phyloP scores from a whole-genome alignment of 2,797 vertebrate genomes.

The Gastrophryne carolinensis region DNA sequence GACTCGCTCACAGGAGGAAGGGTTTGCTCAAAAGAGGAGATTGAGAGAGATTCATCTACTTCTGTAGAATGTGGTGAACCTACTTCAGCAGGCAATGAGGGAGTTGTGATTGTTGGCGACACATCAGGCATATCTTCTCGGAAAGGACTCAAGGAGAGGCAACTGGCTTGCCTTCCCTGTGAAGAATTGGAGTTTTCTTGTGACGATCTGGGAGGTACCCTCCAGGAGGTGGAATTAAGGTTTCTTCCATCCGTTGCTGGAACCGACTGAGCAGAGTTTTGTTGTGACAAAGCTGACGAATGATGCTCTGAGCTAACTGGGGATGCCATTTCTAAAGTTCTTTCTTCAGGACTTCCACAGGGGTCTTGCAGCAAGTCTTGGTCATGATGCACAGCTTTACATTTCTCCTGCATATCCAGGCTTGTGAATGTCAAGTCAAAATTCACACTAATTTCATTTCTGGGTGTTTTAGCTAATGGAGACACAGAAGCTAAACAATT shows the following conservation, averaged over 20 bases:
- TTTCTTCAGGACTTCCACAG: constrained; percentile 76
- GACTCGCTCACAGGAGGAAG: constrained; percentile 77
- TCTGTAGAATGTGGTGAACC: constrained; percentile 86
- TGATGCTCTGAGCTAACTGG: constrained; percentile 79
- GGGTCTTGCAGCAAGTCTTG: constrained; percentile 66
- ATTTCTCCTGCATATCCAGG: constrained; percentile 68
- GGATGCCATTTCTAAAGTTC: constrained; percentile 75
- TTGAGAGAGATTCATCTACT: constrained; percentile 84
- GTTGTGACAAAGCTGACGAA: constrained; percentile 63
- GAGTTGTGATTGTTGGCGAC: constrained; percentile 78
- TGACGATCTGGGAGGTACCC: constrained; percentile 57
- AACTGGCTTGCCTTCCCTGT: constrained; percentile 78
- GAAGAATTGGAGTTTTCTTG: constrained; percentile 66
- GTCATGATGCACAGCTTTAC: constrained; percentile 59
- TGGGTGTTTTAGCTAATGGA: constrained; percentile 70
- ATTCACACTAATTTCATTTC: constrained; percentile 70
- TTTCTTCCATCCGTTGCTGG: constrained; percentile 60
- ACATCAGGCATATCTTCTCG: constrained; percentile 78
- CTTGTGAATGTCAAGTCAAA: constrained; percentile 78
- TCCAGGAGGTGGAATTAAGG: constrained; percentile 63
- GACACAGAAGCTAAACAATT: constrained; percentile 66
- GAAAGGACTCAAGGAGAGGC: constrained; percentile 81
- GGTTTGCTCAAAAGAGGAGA: constrained; percentile 88
- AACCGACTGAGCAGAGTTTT: constrained; percentile 20
- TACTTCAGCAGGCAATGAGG: constrained; percentile 82